Evolutionary conservation across 2,888 invertebrate species (phyloP).

Genomic region (Ptilodon capucinus): DNA sequence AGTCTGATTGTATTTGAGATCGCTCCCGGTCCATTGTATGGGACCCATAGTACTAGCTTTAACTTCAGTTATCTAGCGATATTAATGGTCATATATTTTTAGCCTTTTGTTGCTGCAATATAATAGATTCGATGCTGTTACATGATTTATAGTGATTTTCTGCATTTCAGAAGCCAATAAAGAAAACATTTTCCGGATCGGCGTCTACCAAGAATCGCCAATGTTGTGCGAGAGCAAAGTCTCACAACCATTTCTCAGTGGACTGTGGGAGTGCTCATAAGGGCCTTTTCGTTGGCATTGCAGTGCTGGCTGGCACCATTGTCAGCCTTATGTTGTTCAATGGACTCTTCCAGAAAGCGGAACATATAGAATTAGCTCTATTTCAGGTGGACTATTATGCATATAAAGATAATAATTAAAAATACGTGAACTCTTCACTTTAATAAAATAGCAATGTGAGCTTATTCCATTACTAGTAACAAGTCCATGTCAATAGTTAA

Average conservation of each 20-base stretch:
- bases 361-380: slow-evolving; percentile 82
- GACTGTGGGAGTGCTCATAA: slow-evolving; percentile 90
- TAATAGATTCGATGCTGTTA: too few relatives aligned
- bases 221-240: slow-evolving; percentile 59
- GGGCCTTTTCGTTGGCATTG: slow-evolving; percentile 85
- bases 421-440: too few relatives aligned
- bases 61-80: too few relatives aligned
- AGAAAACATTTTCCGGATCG: slow-evolving; percentile 15
- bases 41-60: too few relatives aligned
- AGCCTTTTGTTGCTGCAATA: too few relatives aligned
- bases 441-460: too few relatives aligned
- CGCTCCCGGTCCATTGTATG: too few relatives aligned
- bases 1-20: too few relatives aligned
- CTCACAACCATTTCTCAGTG: slow-evolving; percentile 84
- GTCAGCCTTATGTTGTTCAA: slow-evolving; percentile 88
- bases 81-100: too few relatives aligned
- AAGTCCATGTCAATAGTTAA: too few relatives aligned
- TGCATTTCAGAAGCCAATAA: slow-evolving; percentile 43
- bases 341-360: slow-evolving; percentile 81
- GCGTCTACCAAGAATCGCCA: slow-evolving; percentile 29
- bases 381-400: slow-evolving; percentile 75
- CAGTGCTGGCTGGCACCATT: slow-evolving; percentile 86
- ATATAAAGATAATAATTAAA: too few relatives aligned
- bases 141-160: neutral
- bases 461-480: too few relatives aligned